Conservation (phyloP, 2,797 vertebrate species). For the Danio choprae region DNA sequence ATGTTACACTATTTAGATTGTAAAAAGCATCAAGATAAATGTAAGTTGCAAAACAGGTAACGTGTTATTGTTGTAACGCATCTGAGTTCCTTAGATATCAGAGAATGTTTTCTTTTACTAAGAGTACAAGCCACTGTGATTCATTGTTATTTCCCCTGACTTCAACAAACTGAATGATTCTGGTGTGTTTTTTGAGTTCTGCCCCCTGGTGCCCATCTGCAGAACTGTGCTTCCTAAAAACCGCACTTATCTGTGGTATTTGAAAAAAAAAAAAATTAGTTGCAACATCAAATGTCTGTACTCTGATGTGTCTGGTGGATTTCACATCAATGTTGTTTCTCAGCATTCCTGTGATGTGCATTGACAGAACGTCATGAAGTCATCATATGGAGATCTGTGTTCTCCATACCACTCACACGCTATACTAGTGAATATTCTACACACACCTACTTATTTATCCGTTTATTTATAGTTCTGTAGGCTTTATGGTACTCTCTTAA, state of each 20-base stretch:
- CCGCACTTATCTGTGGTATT: not conserved
- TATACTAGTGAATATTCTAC: not conserved
- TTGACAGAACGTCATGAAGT: not conserved
- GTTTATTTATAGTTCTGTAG: no score
- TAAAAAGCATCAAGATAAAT: no score
- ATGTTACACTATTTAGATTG: no score
- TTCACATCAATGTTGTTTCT: not conserved
- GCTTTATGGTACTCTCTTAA: no score
- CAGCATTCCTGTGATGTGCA: slow-evolving; percentile 21
- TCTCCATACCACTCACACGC: not conserved
- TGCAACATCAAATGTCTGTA: not conserved
- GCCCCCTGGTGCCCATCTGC: slow-evolving; percentile 14
- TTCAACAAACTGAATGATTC: not conserved
- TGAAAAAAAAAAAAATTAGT: not conserved
- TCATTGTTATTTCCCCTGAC: not conserved
- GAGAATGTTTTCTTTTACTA: not conserved
- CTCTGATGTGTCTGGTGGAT: not conserved
- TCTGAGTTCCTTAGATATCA: not conserved
- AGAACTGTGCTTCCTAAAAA: not conserved
- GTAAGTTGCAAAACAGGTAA: no score
- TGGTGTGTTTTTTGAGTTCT: not conserved
- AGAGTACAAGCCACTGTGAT: not conserved
- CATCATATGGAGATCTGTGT: not conserved
- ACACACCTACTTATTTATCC: no score
- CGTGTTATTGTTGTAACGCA: no score